Percentiles rank a stretch among this genome's conserved stretches.
These are phyloP conservation scores for Drosophila baimaii DNA, from an alignment of 1,140 invertebrate genomes.

Conservation along the genomic window DNA sequence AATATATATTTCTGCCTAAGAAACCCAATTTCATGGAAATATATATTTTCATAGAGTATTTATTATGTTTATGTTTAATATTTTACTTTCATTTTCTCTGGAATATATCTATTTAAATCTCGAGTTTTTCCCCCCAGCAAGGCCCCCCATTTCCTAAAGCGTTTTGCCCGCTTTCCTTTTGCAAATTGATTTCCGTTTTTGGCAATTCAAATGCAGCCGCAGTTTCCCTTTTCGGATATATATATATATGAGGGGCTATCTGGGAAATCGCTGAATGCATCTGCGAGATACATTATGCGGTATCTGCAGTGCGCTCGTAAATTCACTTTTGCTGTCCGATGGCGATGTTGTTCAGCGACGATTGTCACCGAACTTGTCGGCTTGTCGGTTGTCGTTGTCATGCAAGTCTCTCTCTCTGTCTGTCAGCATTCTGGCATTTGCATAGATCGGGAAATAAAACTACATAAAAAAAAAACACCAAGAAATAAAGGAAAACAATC, in stretches of 20 bases:
- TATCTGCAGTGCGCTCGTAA: conserved; percentile 78
- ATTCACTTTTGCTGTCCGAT: conserved; percentile 64
- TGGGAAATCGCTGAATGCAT: conserved; percentile 33
- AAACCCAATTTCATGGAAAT: background rate
- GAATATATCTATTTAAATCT: background rate
- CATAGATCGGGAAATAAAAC: conserved; percentile 48
- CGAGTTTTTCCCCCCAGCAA: background rate
- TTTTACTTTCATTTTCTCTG: conserved; percentile 6
- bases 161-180: background rate
- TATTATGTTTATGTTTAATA: background rate
- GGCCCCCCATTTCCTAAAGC: background rate
- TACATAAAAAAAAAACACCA: conserved; percentile 16
- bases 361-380: conserved; percentile 14
- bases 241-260: conserved; percentile 2
- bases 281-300: conserved; percentile 77
- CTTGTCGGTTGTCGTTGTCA: conserved; percentile 59
- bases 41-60: background rate
- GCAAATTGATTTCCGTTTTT: conserved; percentile 43
- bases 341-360: conserved; percentile 16
- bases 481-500: background rate
- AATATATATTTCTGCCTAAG: too few relatives aligned
- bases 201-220: conserved; percentile 30
- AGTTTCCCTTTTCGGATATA: conserved; percentile 33
- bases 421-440: conserved; percentile 55
- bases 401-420: conserved; percentile 59